Base-by-base conservation (phyloP, 2,888 invertebrate genomes). In the Mythimna albipuncta region DNA sequence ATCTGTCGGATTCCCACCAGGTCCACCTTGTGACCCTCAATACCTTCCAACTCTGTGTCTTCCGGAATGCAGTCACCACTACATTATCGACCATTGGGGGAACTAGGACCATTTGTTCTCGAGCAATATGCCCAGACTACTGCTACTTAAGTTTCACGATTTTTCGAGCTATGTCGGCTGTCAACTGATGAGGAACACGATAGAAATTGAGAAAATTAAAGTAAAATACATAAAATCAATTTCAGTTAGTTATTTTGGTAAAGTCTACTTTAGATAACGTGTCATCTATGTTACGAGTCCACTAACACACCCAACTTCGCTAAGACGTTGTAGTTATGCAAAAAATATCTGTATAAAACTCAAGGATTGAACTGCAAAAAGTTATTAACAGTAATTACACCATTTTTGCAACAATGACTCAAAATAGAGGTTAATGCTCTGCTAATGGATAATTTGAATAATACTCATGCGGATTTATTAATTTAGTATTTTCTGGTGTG, bases 321-420 rank as follows among this genome's bases (percentile, higher is more conserved):
- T 13, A 19, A n/a, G 6, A n/a, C 6, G 10, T 11, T 16, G 16
- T 44, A 35, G 26, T 52, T 58, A 26, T 32, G 19, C 38, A 44
- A 75, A 65, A 65, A 70, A 70, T 32, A 62, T 10, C 6, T 52
- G 32, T 75, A n/a, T 6, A 19, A 64, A 67, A 47, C 57, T 38
- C 19, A 47, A 58, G 47, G 38, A 64, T 63, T 41, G 16, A 38
- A 44, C 41, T 64, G 62, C 62, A 73, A 81, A 71, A 58, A 62
- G 38, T 38, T 38, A 55, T 68, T 55, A 63, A 35, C 69, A 63
- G 21, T 71, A 79, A 75, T 77, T 82, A 76, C 68, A 76, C 38
- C 69, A 71, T 54, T 69, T 64, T 73, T 69, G 72, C 76, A 75
- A 81, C 77, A 81, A 84, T 79, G 82, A 75, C 69, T 77, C 81